Evolutionary conservation across 2,797 vertebrate species (phyloP), one percentile per base, ranked within the genome.

Genomic region (Melanotaenia parkinsoni): DNA sequence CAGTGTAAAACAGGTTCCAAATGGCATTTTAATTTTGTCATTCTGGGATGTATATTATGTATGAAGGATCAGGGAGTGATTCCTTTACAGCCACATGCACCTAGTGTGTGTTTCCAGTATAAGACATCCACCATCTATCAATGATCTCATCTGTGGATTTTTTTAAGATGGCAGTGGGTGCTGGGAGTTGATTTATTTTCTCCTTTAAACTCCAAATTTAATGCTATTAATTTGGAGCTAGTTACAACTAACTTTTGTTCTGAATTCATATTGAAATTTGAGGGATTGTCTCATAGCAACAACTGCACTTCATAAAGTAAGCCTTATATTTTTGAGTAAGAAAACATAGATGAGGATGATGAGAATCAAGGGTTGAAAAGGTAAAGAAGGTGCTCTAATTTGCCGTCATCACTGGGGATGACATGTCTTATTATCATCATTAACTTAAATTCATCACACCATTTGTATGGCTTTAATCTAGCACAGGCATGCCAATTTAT

Each of bases 21-120:
- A 84, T 89, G 77, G 73, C 67, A 6, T 76, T 87, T 77, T 82
- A 83, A 88, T 89, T 88, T 77, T 86, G 81, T 90, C 84, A 81
- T 72, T 54, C 38, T 18, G 58, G 66, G 56, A 75, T 68, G 75
- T 72, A 67, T 18, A 57, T 57, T 63, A 60, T 69, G 50, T 84
- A 64, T 64, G 54, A 54, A 73, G 51, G 30, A 79, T 67, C 65
- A 40, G 26, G 9, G 10, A 43, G 5, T 38, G 61, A 62, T 56
- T 63, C 38, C 26, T 63, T n/a, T 45, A 45, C 43, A 8, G 45
- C 5, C 45, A 47, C 45, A 9, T 47, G 18, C 45, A 47, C 18
- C 7, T 47, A 18, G 40, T 18, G 16, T 45, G 18, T 50, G 5
- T 22, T 50, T 22, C n/a, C 47, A 50, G n/a, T 50, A 20, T 22